These are phyloP conservation scores for Cladopsammia gracilis DNA, from an alignment of 64 coral and sea anemone species.

Conservation along the genomic window DNA sequence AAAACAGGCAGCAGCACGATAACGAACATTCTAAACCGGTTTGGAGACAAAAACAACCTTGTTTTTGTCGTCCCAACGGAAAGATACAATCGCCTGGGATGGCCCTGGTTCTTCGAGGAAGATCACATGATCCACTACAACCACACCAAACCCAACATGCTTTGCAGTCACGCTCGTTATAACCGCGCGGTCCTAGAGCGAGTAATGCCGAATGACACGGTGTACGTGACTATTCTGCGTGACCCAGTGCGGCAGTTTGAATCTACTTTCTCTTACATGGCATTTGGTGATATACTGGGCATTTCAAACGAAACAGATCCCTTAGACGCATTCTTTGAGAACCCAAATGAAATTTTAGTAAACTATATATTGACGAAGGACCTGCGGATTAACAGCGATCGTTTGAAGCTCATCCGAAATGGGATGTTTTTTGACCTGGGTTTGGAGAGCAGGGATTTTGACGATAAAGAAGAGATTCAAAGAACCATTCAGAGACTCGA, in stretches of 20 bases:
- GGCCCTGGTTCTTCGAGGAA: constrained; percentile 85
- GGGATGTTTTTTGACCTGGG: constrained; percentile 98
- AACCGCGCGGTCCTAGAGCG: constrained; percentile 71
- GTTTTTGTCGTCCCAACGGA: constrained; percentile 83
- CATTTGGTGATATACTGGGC: constrained; percentile 86
- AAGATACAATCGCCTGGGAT: constrained; percentile 77
- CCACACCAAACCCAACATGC: constrained; percentile 71
- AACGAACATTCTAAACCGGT: constrained; percentile 92
- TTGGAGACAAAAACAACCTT: constrained; percentile 83
- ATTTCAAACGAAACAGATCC: constrained; percentile 83
- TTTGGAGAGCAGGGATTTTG: constrained; percentile 84
- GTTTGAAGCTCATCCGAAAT: constrained; percentile 95
- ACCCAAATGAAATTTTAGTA: constrained; percentile 80
- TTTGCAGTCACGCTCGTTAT: constrained; percentile 90
- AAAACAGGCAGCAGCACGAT: constrained; percentile 94
- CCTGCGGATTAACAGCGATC: constrained; percentile 84
- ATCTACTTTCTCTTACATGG: constrained; percentile 94
- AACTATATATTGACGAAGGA: constrained; percentile 92
- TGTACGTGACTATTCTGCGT: constrained; percentile 93
- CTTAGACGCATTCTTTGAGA: constrained; percentile 85
- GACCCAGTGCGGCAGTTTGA: constrained; percentile 92
- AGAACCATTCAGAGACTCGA: constrained; percentile 56
- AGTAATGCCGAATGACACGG: constrained; percentile 91
- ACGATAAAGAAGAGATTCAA: constrained; percentile 62
- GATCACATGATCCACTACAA: constrained; percentile 67